Evolutionary conservation across 2,888 invertebrate species (phyloP), one percentile per base, ranked within the genome.

Genomic region (Leucania comma): DNA sequence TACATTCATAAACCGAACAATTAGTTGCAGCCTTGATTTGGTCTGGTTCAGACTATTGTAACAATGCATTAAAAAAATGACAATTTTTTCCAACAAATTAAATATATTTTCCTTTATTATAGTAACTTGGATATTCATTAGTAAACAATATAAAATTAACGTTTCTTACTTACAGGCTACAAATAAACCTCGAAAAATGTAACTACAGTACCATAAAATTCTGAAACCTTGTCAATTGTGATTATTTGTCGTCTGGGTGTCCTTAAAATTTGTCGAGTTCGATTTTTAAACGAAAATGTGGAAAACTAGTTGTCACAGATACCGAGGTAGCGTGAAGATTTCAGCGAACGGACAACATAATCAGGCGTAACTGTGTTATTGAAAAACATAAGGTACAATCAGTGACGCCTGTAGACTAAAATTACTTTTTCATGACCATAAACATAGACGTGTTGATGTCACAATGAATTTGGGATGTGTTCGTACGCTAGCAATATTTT

Each of bases 291-390:
- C 53, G 54, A 78, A 46, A 29, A 66, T 65, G 29, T 66, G 54
- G 46, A 63, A 26, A 68, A 60, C 56, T 75, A 66, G 67, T 57
- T 68, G 66, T 60, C 69, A 78, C 62, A 66, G 61, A 68, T 62
- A 59, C 54, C 63, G 48, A 71, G 66, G 38, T 58, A 77, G 78
- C 83, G 85, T 85, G 85, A 89, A 84, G 75, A 85, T 78, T 82
- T 80, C 60, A 83, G 82, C 65, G 54, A 84, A 69, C 42, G 59
- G 75, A 87, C 84, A 88, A 87, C 79, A 75, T 72, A 79, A 81
- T 74, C 75, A 80, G 77, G 81, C 82, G 80, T 85, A 79, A 81
- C 80, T 76, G 74, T 70, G 78, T 70, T 83, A 82, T 87, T 86
- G 77, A 85, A 79, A 75, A 67, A 79, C 59, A 72, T 72, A 78